A percentile compares a stretch with the other conserved stretches of the same genome.
phyloP scores from a whole-genome alignment of 2,113 vertebrate genomes.

The Rhabdornis inornatus region DNA sequence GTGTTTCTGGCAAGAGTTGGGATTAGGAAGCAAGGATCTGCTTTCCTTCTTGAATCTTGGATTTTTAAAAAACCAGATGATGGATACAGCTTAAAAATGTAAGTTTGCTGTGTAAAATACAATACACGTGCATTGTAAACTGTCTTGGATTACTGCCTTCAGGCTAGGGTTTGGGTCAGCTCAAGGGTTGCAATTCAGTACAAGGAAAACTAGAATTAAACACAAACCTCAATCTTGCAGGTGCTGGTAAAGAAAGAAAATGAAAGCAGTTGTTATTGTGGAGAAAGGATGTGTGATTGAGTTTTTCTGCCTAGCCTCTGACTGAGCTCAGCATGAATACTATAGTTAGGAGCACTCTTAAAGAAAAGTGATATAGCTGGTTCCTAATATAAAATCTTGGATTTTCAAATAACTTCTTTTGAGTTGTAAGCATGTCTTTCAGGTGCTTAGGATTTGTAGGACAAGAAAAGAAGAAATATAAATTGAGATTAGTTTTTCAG shows the following conservation, averaged over 20 bases:
- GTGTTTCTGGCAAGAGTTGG: background rate
- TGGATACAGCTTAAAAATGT: background rate
- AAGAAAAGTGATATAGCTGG: background rate
- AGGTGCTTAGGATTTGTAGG: background rate
- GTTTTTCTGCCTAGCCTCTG: background rate
- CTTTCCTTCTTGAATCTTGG: background rate
- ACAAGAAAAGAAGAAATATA: background rate
- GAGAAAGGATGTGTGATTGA: background rate
- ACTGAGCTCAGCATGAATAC: background rate
- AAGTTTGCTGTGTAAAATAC: background rate
- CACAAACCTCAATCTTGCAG: background rate
- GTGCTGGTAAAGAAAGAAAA: background rate
- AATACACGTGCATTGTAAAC: background rate
- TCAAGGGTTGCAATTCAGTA: background rate
- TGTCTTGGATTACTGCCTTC: background rate
- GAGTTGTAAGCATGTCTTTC: background rate
- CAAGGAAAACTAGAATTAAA: background rate
- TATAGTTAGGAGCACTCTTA: background rate
- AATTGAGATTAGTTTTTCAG: background rate
- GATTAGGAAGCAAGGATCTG: background rate
- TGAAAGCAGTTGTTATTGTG: background rate
- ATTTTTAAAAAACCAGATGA: background rate
- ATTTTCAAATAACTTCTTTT: background rate
- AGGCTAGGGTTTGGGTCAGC: background rate
- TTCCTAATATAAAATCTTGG: background rate